Conservation (phyloP, 1,140 invertebrate genomes). For the Ostrea denselamellosa region DNA sequence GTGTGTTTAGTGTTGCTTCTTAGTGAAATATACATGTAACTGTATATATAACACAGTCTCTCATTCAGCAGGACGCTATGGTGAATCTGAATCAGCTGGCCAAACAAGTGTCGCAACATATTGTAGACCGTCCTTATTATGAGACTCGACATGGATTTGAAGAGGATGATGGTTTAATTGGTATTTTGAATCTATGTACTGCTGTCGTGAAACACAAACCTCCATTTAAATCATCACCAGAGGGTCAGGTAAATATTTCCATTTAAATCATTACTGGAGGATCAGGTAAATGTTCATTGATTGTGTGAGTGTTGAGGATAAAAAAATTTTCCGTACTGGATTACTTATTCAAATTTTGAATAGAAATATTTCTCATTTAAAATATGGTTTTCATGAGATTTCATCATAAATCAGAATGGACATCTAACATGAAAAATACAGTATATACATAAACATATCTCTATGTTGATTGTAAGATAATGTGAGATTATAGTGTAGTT, state of each 20-base stretch:
- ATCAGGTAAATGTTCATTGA: no score
- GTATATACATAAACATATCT: background rate
- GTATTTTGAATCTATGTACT: constrained; percentile 90
- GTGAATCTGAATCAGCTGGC: constrained; percentile 89
- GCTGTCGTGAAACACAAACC: constrained; percentile 93
- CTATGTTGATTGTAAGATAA: background rate
- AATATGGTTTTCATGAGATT: no score
- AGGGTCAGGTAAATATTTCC: constrained; percentile 62
- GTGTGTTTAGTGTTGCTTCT: no score
- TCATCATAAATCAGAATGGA: background rate
- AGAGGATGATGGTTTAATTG: constrained; percentile 94
- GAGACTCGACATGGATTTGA: constrained; percentile 88
- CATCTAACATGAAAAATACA: background rate
- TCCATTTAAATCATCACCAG: constrained; percentile 89
- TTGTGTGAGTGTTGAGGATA: no score
- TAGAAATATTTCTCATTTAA: no score
- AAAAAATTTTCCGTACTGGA: no score
- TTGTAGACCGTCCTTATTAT: constrained; percentile 88
- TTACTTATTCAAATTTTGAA: no score
- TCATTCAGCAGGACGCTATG: constrained; percentile 60
- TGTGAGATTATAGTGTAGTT: background rate
- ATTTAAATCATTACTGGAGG: no score
- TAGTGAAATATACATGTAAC: no score
- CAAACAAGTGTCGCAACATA: constrained; percentile 86
- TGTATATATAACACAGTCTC: background rate